Evolutionary conservation across 2,113 vertebrate species (phyloP).

Genomic region (Plecotus auritus): DNA sequence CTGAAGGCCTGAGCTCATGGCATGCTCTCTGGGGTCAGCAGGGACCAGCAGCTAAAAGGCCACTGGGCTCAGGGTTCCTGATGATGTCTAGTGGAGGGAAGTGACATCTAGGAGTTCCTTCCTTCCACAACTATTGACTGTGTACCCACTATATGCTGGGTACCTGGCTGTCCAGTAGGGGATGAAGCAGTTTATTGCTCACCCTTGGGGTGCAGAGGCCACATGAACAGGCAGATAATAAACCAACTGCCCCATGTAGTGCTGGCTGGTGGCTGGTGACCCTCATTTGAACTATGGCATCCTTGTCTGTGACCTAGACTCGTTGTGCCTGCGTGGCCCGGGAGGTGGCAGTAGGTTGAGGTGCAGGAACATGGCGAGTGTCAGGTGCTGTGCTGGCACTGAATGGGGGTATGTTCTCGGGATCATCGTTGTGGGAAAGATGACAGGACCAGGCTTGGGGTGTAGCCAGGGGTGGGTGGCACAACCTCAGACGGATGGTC

Average conservation of each 20-base stretch:
- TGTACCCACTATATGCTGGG: neutral
- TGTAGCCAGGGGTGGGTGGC: neutral
- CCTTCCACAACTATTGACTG: neutral
- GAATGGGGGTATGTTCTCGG: neutral
- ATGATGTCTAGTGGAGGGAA: neutral
- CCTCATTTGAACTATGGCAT: neutral
- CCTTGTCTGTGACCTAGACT: neutral
- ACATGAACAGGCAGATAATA: neutral
- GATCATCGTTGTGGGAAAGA: neutral
- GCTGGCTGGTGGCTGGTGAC: neutral
- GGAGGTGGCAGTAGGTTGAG: neutral
- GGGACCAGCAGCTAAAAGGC: neutral
- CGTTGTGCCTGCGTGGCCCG: neutral
- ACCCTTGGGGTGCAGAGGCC: neutral
- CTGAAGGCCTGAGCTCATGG: neutral
- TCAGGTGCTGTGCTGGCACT: rapidly evolving
- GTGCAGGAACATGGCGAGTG: rapidly evolving
- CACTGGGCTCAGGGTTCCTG: neutral
- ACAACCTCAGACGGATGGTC: neutral
- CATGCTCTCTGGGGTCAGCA: neutral
- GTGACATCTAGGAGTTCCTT: neutral
- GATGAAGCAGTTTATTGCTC: neutral
- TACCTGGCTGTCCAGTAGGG: neutral
- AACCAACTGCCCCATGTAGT: neutral
- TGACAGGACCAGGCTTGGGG: neutral